A percentile compares a stretch with the other conserved stretches of the same genome.
phyloP scores from a whole-genome alignment of 1,140 invertebrate genomes.

The Bombus vancouverensis region DNA sequence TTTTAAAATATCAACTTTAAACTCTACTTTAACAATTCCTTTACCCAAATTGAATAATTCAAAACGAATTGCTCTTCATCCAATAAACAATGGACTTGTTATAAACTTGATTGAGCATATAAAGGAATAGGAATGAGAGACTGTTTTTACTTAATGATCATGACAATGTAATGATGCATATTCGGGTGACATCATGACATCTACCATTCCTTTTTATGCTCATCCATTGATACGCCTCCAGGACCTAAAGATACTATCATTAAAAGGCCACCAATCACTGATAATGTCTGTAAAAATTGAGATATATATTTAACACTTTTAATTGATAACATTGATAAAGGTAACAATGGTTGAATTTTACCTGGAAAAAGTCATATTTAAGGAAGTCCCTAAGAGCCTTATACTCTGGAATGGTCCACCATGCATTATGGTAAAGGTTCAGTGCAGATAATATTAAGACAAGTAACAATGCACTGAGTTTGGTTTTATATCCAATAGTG shows the following conservation, averaged over 20 bases:
- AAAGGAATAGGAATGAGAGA: conserved; percentile 63
- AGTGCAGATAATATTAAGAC: conserved; percentile 94
- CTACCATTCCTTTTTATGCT: conserved; percentile 99
- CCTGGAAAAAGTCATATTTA: conserved; percentile 99
- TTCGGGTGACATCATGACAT: conserved; percentile 29
- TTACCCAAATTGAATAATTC: conserved; percentile 28
- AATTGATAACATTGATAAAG: neutral
- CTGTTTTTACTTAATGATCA: conserved; percentile 47
- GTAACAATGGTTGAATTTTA: conserved; percentile 74
- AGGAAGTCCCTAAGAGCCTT: conserved; percentile 99
- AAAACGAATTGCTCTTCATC: conserved; percentile 31
- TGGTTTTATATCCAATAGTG: conserved; percentile 99
- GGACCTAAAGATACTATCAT: conserved; percentile 99
- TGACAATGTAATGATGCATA: conserved; percentile 55
- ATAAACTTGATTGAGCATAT: conserved; percentile 53
- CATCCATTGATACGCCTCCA: conserved; percentile 99
- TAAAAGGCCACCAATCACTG: conserved; percentile 98
- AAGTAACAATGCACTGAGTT: conserved; percentile 97
- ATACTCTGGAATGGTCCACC: conserved; percentile 97
- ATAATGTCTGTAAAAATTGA: conserved; percentile 90
- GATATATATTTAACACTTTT: neutral
- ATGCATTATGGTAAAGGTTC: conserved; percentile 99
- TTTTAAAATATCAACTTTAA: conserved; percentile 36
- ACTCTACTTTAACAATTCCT: conserved; percentile 27
- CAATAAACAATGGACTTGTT: conserved; percentile 29